Base-by-base conservation (phyloP, 2,113 vertebrate species). In the Hystrix cristata region DNA sequence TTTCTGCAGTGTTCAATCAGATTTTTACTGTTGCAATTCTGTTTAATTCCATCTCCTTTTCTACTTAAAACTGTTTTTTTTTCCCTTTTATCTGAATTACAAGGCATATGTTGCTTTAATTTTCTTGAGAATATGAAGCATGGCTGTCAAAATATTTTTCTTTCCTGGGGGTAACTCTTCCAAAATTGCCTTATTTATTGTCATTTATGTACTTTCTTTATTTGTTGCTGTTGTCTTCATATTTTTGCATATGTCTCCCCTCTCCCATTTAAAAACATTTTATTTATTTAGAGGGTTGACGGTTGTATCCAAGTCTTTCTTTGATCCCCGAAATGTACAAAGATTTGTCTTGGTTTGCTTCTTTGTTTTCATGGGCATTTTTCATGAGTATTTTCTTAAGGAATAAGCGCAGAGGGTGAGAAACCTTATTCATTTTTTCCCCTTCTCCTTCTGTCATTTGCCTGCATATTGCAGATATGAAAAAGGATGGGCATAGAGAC, bases 111-210 rank as follows among this genome's bases (percentile, higher is more conserved):
- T 31, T 91, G 78, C 53, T 85, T 81, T 86, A 71, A 81, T 88
- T 82, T 92, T 29, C 59, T 85, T 94, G 55, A 67, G 78, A 78
- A 51, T 18, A 23, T 78, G 48, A 85, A 81, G 59, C 13, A n/a
- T 51, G 34, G 13, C n/a, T 89, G 19, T 53, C 59, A 31, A 96
- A 90, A 57, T 76, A 81, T 92, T 88, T 97, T 79, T 92, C 38
- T 38, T 76, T 85, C 53, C 48, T 88, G 51, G 27, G n/a, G 19
- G 89, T 55, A n/a, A 71, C 1, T 71, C 71, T 90, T 90, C 34
- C 34, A 23, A 65, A 57, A 19, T 67, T 27, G 14, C 16, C 27
- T 72, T 72, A 25, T 64, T 89, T 88, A 15, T 53, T 86, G 64
- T 46, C 23, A 55, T 76, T 29, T 83, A 16, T 46, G 13, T 59